These are phyloP conservation scores for Andrena praecox DNA, from an alignment of 2,888 invertebrate genomes.

Conservation along the genomic window DNA sequence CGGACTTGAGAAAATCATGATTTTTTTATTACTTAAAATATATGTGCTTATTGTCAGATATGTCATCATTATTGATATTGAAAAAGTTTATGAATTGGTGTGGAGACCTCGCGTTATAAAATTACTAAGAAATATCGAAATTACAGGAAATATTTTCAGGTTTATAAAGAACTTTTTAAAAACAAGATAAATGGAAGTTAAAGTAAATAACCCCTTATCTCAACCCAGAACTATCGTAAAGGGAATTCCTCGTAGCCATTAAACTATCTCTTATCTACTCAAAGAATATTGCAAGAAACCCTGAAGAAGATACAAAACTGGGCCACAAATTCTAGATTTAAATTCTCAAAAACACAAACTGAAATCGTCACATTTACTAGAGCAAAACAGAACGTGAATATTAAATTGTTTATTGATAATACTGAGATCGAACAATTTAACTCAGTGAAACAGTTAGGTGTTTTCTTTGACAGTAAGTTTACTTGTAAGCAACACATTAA, in stretches of 20 bases:
- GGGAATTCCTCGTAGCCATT: not conserved
- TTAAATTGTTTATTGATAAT: not conserved
- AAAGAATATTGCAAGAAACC: not conserved
- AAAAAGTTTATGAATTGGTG: not conserved
- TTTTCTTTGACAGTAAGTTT: not conserved
- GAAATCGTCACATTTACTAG: slow-evolving; percentile 1
- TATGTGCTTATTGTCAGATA: no score
- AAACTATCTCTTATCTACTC: not conserved
- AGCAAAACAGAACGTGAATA: not conserved
- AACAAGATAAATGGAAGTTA: not conserved
- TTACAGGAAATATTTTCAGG: not conserved
- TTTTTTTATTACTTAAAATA: no score
- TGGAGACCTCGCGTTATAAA: not conserved
- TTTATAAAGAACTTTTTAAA: not conserved
- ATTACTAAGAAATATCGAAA: not conserved
- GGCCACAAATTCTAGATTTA: not conserved
- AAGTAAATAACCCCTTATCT: not conserved
- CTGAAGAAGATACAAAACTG: not conserved
- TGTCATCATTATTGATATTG: not conserved
- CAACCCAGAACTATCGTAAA: not conserved
- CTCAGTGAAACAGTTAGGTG: not conserved
- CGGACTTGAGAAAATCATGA: no score
- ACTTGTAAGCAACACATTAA: not conserved
- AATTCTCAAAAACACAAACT: not conserved
- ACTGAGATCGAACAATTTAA: not conserved